Percentiles rank a stretch among this genome's conserved stretches.
These are phyloP conservation scores for Micronycteris hirsuta DNA, from an alignment of 2,113 vertebrate genomes.

Conservation along the genomic window DNA sequence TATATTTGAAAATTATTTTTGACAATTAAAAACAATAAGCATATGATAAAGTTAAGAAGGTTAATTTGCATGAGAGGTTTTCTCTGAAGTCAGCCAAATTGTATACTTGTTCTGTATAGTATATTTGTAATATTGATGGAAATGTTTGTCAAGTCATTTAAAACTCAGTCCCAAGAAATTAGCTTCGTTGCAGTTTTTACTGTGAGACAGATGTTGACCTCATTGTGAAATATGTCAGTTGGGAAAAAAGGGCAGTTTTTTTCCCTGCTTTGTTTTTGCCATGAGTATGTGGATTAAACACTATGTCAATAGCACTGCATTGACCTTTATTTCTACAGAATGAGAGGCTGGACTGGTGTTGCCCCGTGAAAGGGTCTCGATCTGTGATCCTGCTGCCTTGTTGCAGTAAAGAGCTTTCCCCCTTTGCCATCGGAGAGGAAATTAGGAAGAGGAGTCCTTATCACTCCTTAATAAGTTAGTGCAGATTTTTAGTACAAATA, in stretches of 20 bases:
- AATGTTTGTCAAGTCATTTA: not conserved
- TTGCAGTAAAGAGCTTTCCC: not conserved
- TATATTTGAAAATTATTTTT: not conserved
- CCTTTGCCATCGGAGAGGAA: not conserved
- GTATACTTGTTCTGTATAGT: not conserved
- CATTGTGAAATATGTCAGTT: not conserved
- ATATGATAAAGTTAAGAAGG: not conserved
- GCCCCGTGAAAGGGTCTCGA: not conserved
- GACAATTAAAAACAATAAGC: not conserved
- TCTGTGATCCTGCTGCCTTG: not conserved
- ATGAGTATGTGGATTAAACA: not conserved
- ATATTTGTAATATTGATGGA: not conserved
- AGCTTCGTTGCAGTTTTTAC: not conserved
- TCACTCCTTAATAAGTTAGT: not conserved
- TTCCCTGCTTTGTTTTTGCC: not conserved
- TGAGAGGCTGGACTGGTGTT: not conserved
- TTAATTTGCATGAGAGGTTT: not conserved
- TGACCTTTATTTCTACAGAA: not conserved
- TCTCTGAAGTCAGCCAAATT: not conserved
- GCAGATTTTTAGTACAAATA: not conserved
- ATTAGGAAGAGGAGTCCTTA: not conserved
- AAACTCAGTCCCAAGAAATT: not conserved
- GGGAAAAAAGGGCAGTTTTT: not conserved
- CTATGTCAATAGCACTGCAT: not conserved
- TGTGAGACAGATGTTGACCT: not conserved